phyloP scores from a whole-genome alignment of 2,888 invertebrate species.

The Diarsia brunnea region DNA sequence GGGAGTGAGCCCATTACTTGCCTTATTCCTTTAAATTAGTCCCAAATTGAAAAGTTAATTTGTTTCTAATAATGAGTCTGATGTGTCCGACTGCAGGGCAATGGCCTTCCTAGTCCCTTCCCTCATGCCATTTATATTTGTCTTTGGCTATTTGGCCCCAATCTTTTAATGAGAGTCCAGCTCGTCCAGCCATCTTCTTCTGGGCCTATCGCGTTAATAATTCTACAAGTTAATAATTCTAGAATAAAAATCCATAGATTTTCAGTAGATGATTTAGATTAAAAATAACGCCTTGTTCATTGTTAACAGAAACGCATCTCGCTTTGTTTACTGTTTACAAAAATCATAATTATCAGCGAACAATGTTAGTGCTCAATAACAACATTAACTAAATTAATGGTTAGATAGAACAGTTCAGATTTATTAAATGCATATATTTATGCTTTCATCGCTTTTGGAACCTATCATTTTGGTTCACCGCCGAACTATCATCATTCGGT shows the following conservation, averaged over 20 bases:
- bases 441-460: slow-evolving; percentile 67
- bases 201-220: too few species aligned
- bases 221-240: neutral
- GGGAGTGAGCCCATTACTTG: neutral
- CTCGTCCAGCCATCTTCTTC: too few species aligned
- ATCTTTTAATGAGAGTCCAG: too few species aligned
- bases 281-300: slow-evolving; percentile 25
- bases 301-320: slow-evolving; percentile 29
- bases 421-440: slow-evolving; percentile 72
- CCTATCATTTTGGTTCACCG: slow-evolving; percentile 73
- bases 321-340: slow-evolving; percentile 32
- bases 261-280: neutral
- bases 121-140: too few species aligned
- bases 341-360: slow-evolving; percentile 39
- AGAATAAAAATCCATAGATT: neutral
- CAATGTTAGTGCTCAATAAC: slow-evolving; percentile 44
- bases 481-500: slow-evolving; percentile 65
- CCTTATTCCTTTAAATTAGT: too few species aligned
- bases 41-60: neutral
- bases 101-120: too few species aligned
- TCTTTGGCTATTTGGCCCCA: too few species aligned
- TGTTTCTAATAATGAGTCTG: too few species aligned
- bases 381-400: slow-evolving; percentile 67
- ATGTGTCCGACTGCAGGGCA: too few species aligned
- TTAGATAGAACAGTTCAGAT: slow-evolving; percentile 64